phyloP scores from a whole-genome alignment of 2,113 vertebrate genomes.

The Callipepla squamata region DNA sequence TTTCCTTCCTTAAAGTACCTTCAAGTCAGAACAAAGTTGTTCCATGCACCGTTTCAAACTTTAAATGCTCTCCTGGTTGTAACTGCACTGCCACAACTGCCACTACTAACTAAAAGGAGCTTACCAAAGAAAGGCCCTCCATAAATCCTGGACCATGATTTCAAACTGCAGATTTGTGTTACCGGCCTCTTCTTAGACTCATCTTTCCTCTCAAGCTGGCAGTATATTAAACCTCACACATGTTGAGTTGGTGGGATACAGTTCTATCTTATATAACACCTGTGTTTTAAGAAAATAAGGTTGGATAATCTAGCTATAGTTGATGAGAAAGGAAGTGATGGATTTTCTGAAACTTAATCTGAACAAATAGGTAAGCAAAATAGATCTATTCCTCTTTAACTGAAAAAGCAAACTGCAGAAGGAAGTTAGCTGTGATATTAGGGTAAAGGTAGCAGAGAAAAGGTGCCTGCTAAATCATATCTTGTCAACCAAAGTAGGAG shows the following conservation, averaged over 20 bases:
- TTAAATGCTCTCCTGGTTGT: neutral
- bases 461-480: slow-evolving; percentile 29
- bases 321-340: neutral
- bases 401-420: neutral
- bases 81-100: neutral
- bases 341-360: neutral
- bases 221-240: neutral
- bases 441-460: slow-evolving; percentile 38
- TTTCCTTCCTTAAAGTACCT: neutral
- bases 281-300: neutral
- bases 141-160: neutral
- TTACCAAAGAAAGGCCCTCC: neutral
- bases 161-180: neutral
- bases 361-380: neutral
- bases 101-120: neutral
- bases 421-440: neutral
- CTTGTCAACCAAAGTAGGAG: slow-evolving; percentile 9
- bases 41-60: neutral
- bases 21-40: slow-evolving; percentile 14
- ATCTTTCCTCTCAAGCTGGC: neutral
- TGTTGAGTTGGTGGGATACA: neutral
- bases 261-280: neutral
- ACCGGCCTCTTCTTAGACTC: neutral
- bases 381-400: neutral
- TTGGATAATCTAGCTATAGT: neutral